phyloP scores from a whole-genome alignment of 2,113 vertebrate genomes.

The Microtus oregoni region DNA sequence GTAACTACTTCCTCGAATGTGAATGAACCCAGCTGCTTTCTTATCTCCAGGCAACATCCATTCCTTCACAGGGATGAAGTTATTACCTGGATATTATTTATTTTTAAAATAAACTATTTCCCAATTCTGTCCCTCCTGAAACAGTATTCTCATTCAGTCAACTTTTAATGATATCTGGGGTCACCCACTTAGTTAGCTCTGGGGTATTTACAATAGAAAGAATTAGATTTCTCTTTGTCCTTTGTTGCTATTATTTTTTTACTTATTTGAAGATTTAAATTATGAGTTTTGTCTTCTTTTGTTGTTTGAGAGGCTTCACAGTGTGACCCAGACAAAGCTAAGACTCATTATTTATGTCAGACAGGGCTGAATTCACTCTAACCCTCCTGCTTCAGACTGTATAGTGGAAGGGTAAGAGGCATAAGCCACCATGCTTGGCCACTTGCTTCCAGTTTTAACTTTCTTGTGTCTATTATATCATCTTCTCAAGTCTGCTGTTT shows the following conservation, averaged over 20 bases:
- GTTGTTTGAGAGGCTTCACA: neutral
- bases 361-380: neutral
- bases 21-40: neutral
- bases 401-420: neutral
- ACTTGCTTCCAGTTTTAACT: neutral
- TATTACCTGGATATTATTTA: neutral
- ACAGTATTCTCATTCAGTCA: neutral
- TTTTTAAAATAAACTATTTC: neutral
- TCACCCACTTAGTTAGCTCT: neutral
- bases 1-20: neutral
- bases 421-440: neutral
- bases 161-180: neutral
- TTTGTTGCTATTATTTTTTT: neutral
- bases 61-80: neutral
- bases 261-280: neutral
- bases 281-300: neutral
- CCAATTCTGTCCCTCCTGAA: neutral
- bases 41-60: neutral
- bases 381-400: neutral
- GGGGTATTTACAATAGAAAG: neutral
- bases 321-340: neutral
- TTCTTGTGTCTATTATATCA: neutral
- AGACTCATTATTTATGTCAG: too few species aligned
- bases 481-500: neutral
- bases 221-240: neutral